Conservation (phyloP, 2,113 vertebrate genomes). For the Chloroceryle aenea region DNA sequence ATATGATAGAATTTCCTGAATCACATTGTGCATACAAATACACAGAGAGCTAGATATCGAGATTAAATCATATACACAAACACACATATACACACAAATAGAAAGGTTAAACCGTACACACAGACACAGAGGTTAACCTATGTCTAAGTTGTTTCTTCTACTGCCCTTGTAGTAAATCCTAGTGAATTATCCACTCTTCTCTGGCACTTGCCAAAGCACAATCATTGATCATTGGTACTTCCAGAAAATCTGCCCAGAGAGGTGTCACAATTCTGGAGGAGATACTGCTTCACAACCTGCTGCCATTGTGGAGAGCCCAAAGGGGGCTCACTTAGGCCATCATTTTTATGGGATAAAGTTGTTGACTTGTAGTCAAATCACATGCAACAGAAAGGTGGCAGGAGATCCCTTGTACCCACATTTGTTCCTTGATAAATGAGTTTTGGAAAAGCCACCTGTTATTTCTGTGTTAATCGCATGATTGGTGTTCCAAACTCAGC, state of each 20-base stretch:
- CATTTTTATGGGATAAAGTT: not conserved
- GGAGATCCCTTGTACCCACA: not conserved
- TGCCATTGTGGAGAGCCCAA: not conserved
- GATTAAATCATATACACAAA: not conserved
- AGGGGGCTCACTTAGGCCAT: not conserved
- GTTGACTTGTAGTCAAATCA: not conserved
- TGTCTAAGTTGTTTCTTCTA: not conserved
- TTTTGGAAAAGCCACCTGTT: not conserved
- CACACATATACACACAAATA: not conserved
- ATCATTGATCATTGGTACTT: not conserved
- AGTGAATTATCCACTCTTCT: not conserved
- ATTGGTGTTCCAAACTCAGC: not conserved
- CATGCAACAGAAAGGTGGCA: not conserved
- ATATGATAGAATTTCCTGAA: not conserved
- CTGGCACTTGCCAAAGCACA: not conserved
- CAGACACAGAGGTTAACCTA: not conserved
- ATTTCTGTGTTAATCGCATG: not conserved
- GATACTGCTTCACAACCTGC: not conserved
- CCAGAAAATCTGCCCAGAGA: not conserved
- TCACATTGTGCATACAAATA: not conserved
- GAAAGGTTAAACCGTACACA: not conserved
- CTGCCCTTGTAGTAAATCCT: not conserved
- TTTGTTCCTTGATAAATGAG: not conserved
- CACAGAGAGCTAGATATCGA: not conserved
- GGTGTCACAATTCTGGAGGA: no score